Base-by-base conservation (phyloP, 2,888 invertebrate genomes). In the Tenthredo livida region DNA sequence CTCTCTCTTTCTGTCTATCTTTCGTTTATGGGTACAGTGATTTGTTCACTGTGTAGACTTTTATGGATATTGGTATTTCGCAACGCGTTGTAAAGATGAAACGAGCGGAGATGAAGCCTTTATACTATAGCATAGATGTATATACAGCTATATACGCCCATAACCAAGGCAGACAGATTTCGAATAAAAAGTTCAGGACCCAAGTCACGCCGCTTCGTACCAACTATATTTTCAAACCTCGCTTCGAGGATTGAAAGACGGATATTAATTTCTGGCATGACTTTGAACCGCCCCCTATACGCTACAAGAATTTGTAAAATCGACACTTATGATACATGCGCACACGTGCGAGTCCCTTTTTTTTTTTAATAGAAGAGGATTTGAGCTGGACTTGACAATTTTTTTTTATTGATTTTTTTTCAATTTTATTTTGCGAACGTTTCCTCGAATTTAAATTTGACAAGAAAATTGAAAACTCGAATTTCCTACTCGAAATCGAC, bases 1-100 rank as follows among this genome's bases (percentile, higher is more conserved):
- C 21, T n/a, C 5, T 50, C 17, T 4, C 17, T 50, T 15, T n/a
- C 58, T 58, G 9, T 21, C 21, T 12, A 67, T 67, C 33, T 67
- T 67, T 67, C 67, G 33, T 67, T 33, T 67, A 33, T 67, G 12
- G 15, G 17, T 33, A 67, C 67, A 67, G 67, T 67, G 67, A 67
- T 29, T 33, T 67, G 33, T 67, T 67, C 67, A 33, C 67, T 67
- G 67, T 67, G 67, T 67, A 67, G 67, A 67, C 67, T 67, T 67
- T 67, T 33, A 67, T 67, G 67, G 67, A 67, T 67, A 67, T 67
- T 33, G 67, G 67, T 67, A 67, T 67, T 67, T 67, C 67, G 33
- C 67, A 33, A 67, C 67, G 67, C 67, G 67, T 67, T 67, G 67
- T 67, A 33, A 67, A 67, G 33, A 67, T 67, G 29, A 67, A 67